Evolutionary conservation across 1,140 invertebrate genomes (phyloP).

Genomic region (Danaus plexippus): DNA sequence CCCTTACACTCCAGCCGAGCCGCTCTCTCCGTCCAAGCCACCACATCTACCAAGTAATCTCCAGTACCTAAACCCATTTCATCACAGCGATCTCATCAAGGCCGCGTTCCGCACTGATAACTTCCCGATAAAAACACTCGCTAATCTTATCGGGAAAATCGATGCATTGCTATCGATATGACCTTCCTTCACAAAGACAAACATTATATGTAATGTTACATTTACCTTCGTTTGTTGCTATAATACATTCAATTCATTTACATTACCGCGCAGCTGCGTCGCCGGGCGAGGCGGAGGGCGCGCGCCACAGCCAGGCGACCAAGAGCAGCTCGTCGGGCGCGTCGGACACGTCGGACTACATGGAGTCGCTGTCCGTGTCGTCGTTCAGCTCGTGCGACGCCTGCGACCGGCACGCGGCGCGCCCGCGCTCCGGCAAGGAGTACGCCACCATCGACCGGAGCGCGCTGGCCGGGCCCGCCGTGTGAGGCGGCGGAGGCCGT

Average conservation of each 20-base stretch:
- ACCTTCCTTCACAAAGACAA: too few relatives aligned
- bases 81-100: too few relatives aligned
- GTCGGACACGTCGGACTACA: slow-evolving; percentile 91
- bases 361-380: slow-evolving; percentile 84
- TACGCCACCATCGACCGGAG: slow-evolving; percentile 86
- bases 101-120: too few relatives aligned
- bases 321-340: slow-evolving; percentile 81
- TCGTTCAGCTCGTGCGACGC: slow-evolving; percentile 82
- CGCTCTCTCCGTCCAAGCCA: too few relatives aligned
- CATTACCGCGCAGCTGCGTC: not conserved
- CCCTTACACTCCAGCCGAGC: too few relatives aligned
- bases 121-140: too few relatives aligned
- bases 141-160: too few relatives aligned
- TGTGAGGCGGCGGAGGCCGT: too few relatives aligned
- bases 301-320: slow-evolving; percentile 67
- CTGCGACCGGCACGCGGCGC: slow-evolving; percentile 76
- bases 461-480: slow-evolving; percentile 32
- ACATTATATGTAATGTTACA: too few relatives aligned
- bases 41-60: too few relatives aligned
- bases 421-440: slow-evolving; percentile 88
- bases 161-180: too few relatives aligned
- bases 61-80: too few relatives aligned
- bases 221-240: not conserved
- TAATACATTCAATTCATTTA: not conserved
- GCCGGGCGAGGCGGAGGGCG: slow-evolving; percentile 48